Percentiles rank a stretch among this genome's conserved stretches.
Conservation (phyloP, 1,140 invertebrate genomes). For the Grapholita molesta region DNA sequence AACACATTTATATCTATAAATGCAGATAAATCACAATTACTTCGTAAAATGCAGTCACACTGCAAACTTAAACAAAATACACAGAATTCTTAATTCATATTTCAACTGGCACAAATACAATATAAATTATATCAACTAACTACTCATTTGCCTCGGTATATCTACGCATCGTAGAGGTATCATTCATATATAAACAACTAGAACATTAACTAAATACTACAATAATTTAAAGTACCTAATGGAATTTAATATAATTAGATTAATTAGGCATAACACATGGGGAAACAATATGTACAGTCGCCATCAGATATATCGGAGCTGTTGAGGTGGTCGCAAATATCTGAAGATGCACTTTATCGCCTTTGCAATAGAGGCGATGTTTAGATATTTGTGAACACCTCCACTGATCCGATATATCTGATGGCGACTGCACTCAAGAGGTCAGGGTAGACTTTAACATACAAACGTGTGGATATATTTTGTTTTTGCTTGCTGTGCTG, state of each 20-base stretch:
- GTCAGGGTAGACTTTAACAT: too few relatives aligned
- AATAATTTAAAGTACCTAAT: not conserved
- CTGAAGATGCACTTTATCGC: too few relatives aligned
- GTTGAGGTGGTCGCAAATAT: too few relatives aligned
- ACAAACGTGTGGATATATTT: too few relatives aligned
- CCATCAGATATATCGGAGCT: too few relatives aligned
- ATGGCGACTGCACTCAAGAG: too few relatives aligned
- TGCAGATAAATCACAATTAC: constrained; percentile 15
- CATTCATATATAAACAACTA: not conserved
- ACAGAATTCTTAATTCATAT: not conserved
- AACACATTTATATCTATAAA: constrained; percentile 14
- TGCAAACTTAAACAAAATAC: not conserved
- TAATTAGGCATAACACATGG: not conserved
- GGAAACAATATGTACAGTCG: too few relatives aligned
- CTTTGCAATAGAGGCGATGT: too few relatives aligned
- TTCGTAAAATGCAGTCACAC: constrained; percentile 14
- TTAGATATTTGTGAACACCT: too few relatives aligned
- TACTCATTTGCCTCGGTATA: not conserved
- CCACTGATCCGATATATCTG: too few relatives aligned
- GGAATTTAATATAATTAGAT: not conserved
- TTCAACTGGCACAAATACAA: not conserved
- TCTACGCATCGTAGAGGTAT: not conserved
- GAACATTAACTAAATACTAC: not conserved
- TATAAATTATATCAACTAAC: not conserved
- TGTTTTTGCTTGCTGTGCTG: too few relatives aligned